phyloP scores from a whole-genome alignment of 2,888 invertebrate genomes.

The Orthonevra nobilis region DNA sequence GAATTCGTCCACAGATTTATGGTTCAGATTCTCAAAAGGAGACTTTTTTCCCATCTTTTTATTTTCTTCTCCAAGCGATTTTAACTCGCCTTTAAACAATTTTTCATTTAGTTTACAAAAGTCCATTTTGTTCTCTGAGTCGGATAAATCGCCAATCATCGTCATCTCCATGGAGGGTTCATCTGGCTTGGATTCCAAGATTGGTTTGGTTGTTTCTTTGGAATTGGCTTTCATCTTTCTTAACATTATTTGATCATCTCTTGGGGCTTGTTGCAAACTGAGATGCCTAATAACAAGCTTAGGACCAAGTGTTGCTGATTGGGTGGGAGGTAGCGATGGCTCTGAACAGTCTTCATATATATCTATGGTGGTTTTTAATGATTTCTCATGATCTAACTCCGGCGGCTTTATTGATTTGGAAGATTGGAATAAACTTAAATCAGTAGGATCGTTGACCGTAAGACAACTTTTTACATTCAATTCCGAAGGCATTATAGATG shows the following conservation, averaged over 20 bases:
- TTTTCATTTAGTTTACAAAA: slow-evolving; percentile 23
- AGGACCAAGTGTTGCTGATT: background rate
- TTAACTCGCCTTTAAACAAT: slow-evolving; percentile 6
- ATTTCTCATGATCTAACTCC: background rate
- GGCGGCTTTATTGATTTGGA: no score
- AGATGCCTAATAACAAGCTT: slow-evolving; percentile 25
- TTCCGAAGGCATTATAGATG: no score
- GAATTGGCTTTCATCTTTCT: no score
- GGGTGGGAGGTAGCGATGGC: background rate
- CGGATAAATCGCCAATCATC: background rate
- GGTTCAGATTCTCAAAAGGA: slow-evolving; percentile 2
- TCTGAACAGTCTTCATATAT: slow-evolving; percentile 12
- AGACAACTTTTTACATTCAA: no score
- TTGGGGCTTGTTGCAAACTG: slow-evolving; percentile 1
- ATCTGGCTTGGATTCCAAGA: background rate
- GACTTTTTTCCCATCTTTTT: slow-evolving; percentile 13
- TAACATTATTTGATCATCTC: background rate
- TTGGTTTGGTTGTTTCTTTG: slow-evolving; percentile 1
- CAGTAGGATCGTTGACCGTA: no score
- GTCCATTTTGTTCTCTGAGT: background rate
- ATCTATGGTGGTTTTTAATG: background rate
- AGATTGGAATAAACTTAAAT: no score
- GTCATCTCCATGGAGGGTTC: slow-evolving; percentile 18
- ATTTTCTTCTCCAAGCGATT: background rate
- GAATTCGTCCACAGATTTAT: background rate